These are phyloP conservation scores for Prenolepis imparis DNA, from an alignment of 2,888 invertebrate genomes.

Conservation along the genomic window DNA sequence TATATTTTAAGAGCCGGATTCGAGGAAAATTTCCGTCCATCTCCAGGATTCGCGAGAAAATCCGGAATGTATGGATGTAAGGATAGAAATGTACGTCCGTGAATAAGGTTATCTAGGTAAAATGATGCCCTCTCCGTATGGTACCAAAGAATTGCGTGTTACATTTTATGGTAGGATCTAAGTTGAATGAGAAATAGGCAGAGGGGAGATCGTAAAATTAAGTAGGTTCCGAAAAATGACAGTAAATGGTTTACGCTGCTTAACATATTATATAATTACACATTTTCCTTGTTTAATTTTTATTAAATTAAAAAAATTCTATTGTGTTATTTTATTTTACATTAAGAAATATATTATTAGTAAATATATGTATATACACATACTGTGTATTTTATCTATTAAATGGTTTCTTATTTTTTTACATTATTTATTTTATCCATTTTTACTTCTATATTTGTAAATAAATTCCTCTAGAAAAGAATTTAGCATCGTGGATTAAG, in stretches of 20 bases:
- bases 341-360: not conserved
- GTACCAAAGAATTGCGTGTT: slow-evolving; percentile 40
- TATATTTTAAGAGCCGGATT: slow-evolving; percentile 39
- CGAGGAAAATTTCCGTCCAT: slow-evolving; percentile 48
- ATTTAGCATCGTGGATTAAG: not conserved
- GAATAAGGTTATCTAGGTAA: slow-evolving; percentile 48
- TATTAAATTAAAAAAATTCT: not conserved
- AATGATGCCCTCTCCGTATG: slow-evolving; percentile 39
- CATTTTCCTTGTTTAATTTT: not conserved
- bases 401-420: no score
- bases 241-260: not conserved
- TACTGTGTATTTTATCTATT: no score
- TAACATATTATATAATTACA: not conserved
- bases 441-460: not conserved
- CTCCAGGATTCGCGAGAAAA: slow-evolving; percentile 24
- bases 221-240: not conserved
- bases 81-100: slow-evolving; percentile 28
- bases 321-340: not conserved
- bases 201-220: not conserved
- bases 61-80: slow-evolving; percentile 22
- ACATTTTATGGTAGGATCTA: slow-evolving; percentile 42
- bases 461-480: not conserved
- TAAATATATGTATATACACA: no score
- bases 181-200: slow-evolving; percentile 44
- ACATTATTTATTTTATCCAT: not conserved